Evolutionary conservation across 2,113 vertebrate genomes (phyloP).

Genomic region (Stigmatopora argus): DNA sequence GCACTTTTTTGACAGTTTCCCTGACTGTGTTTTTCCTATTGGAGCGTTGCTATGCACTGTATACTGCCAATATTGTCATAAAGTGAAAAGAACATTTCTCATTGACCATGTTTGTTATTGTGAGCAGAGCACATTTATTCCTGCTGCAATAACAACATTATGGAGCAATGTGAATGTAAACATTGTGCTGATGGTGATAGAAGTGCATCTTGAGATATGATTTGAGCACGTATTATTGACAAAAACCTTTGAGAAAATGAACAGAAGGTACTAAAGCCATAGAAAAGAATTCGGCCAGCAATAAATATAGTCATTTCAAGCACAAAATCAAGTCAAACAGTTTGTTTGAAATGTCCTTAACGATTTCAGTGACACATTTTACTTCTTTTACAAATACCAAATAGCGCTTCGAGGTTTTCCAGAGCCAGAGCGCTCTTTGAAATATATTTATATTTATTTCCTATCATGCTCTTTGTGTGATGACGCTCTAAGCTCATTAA

Average conservation of each 20-base stretch:
- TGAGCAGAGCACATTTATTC: too few relatives aligned
- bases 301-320: background rate
- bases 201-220: too few relatives aligned
- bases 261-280: background rate
- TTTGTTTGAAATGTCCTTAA: constrained; percentile 11
- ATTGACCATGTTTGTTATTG: too few relatives aligned
- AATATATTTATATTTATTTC: constrained; percentile 52
- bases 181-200: too few relatives aligned
- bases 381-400: constrained; percentile 26
- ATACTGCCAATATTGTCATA: too few relatives aligned
- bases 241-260: background rate
- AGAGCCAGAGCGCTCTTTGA: constrained; percentile 27
- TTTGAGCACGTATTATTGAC: too few relatives aligned
- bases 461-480: constrained; percentile 35
- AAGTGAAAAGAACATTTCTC: too few relatives aligned
- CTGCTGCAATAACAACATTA: too few relatives aligned
- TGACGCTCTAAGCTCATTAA: constrained; percentile 47
- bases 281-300: background rate
- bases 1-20: too few relatives aligned
- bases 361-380: constrained; percentile 25
- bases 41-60: too few relatives aligned
- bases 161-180: too few relatives aligned
- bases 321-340: background rate
- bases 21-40: too few relatives aligned
- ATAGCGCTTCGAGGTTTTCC: constrained; percentile 16